Base-by-base conservation (phyloP, 2,113 vertebrate genomes). In the Catagonus wagneri region DNA sequence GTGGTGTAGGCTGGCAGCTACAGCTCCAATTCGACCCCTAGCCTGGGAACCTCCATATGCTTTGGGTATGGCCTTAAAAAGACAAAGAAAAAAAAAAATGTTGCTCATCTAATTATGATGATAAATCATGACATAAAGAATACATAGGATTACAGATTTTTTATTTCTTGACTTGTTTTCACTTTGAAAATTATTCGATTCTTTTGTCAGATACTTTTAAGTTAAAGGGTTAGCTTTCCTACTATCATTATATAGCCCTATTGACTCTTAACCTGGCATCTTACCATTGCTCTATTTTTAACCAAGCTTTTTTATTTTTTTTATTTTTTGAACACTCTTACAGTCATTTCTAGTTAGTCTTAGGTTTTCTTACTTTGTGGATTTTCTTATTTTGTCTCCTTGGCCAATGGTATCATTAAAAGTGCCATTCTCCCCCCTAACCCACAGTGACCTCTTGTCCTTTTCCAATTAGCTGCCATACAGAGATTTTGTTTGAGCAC, bases 401-500 rank as follows among this genome's bases (percentile, higher is more conserved):
- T 36, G 8, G 86, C 80, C 80, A 90, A 3, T 71, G 69, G 11
- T 72, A 34, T 74, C 76, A 75, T 39, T 89, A 63, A 94, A 93
- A 78, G 72, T 75, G 11, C 27, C 75, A 36, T 52, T 63, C 20
- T 1, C 17, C 8, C 25, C 6, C 2, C 20, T 85, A 15, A 36
- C 79, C 95, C 39, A 74, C 58, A 85, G 61, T 50, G 60, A 92
- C 69, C 52, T 79, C 81, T 96, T 96, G 84, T 90, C 65, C 60
- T 92, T 93, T 89, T 14, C 60, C 88, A 92, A 50, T 97, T 89
- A 94, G 60, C n/a, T n/a, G n/a, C 69, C 86, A 93, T 50, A 54
- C 44, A 52, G 29, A 22, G 23, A 36, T 97, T 97, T 89, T 95
- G 39, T 95, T 96, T 91, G 54, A 95, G 63, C 34, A 75, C 83